Base-by-base conservation (phyloP, 2,113 vertebrate species). In the Triplophysa siluroides region DNA sequence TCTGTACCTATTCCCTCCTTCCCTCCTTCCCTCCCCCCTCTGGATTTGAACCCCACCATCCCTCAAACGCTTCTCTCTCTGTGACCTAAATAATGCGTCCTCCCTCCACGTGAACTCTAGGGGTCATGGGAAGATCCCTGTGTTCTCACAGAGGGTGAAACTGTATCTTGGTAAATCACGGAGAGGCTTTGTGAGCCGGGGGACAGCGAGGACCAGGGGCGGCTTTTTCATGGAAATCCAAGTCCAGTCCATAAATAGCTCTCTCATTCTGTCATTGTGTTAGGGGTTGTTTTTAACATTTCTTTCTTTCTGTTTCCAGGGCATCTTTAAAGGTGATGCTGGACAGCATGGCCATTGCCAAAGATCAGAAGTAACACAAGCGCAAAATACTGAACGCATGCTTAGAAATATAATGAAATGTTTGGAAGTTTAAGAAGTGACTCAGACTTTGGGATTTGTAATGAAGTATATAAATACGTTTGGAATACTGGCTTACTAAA, bases 101-200 rank as follows among this genome's bases (percentile, higher is more conserved):
- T 45, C 60, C 24, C 65, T 77, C 18, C 79, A 80, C 76, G 66
- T 72, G 84, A 82, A 71, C 83, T 62, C 29, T 10, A 74, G 79
- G 83, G 91, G 88, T 92, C 91, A 91, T 90, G 91, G 89, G 92
- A 92, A 86, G 84, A 81, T 74, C 76, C 81, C 23, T 1, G 56
- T 58, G n/a, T 81, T 84, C 85, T 85, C 83, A 86, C 80, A 81
- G 79, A 78, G 70, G 60, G 83, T 82, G 86, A 85, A 87, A 86
- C 83, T 76, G 83, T 83, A 85, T 89, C 84, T 87, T 83, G 85
- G 78, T 84, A 87, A 87, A 84, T 84, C 84, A 80, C 58, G 66
- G 56, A 69, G 61, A 64, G 73, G 78, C 77, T 63, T 87, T 87
- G 85, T 86, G 61, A 52, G 75, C 67, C 24, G 41, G 50, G 33